Evolutionary conservation across 2,888 invertebrate species (phyloP), one percentile per base, ranked within the genome.

Genomic region (Amiota mariae): DNA sequence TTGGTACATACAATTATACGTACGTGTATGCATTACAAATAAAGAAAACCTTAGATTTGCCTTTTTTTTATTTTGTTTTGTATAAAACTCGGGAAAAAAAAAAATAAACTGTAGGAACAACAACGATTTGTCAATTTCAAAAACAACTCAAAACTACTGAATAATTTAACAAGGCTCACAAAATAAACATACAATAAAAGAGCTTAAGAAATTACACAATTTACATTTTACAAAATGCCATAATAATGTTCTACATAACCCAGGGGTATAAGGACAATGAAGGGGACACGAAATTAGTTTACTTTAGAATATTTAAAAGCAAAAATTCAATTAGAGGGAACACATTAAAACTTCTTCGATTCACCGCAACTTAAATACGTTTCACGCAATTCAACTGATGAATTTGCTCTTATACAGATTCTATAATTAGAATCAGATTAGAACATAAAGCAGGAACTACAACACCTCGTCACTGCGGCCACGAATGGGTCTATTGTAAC

Each of bases 111-210:
- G 10, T 20, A 48, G 9, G 46, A 24, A 63, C 11, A 64, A 67
- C 51, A 70, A 76, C 72, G 76, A 79, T 76, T 79, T 77, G 75
- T 77, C 77, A 77, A 78, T 70, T 74, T 76, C 64, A 64, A 46
- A 63, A 51, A 72, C n/a, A 47, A 61, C 61, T 61, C 36, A 20
- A 20, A 18, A 59, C 59, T 68, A 36, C 48, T 66, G 15, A 66
- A 66, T 66, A 48, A 66, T 66, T 66, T 15, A 66, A 66, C 48
- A 66, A 48, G 66, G 48, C 66, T 66, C 49, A n/a, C 36, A 36
- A 66, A 48, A 66, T 66, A 66, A 59, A 59, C 51, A 24, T 15
- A 70, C n/a, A 20, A 56, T 2, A 63, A 24, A 13, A 63, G 36
- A 63, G n/a, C 46, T 66, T 66, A 48, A 59, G 57, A 59, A 59